These are phyloP conservation scores for Empidonax traillii DNA, from an alignment of 2,113 vertebrate species.

Conservation along the genomic window DNA sequence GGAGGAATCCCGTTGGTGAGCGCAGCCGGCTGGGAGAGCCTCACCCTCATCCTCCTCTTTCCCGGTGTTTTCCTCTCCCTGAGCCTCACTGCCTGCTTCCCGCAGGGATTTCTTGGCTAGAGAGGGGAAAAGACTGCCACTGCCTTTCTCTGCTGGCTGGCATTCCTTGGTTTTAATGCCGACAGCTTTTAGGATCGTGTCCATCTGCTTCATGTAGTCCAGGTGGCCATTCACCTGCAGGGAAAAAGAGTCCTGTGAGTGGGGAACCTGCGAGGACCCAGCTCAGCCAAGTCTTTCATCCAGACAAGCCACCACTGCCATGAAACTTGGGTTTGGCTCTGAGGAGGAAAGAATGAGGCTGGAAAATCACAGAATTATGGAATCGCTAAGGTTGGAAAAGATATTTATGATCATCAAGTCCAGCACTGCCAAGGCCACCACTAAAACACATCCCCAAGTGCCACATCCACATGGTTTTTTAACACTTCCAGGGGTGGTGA, in stretches of 20 bases:
- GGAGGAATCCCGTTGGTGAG: background rate
- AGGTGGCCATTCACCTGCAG: constrained; percentile 91
- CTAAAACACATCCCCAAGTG: background rate
- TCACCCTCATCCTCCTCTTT: background rate
- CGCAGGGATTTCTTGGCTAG: background rate
- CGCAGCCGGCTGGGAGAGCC: background rate
- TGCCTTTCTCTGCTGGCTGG: constrained; percentile 63
- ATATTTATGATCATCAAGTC: background rate
- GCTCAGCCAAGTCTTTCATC: background rate
- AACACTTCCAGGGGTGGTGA: background rate
- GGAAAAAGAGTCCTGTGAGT: background rate
- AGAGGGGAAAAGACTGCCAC: constrained; percentile 5
- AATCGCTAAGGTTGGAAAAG: background rate
- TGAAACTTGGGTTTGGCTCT: background rate
- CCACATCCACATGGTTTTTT: background rate
- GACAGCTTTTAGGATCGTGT: constrained; percentile 87
- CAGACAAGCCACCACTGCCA: fast-evolving
- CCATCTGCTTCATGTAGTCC: constrained; percentile 98
- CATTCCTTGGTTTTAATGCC: constrained; percentile 85
- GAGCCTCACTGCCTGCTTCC: background rate
- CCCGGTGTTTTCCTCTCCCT: background rate
- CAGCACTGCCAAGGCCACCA: background rate
- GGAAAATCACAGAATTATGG: background rate
- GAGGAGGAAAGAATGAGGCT: background rate
- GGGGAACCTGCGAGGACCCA: background rate